A percentile compares a stretch with the other conserved stretches of the same genome.
These are phyloP conservation scores for Acholoe squamosa DNA, from an alignment of 2,888 invertebrate genomes.

Conservation along the genomic window DNA sequence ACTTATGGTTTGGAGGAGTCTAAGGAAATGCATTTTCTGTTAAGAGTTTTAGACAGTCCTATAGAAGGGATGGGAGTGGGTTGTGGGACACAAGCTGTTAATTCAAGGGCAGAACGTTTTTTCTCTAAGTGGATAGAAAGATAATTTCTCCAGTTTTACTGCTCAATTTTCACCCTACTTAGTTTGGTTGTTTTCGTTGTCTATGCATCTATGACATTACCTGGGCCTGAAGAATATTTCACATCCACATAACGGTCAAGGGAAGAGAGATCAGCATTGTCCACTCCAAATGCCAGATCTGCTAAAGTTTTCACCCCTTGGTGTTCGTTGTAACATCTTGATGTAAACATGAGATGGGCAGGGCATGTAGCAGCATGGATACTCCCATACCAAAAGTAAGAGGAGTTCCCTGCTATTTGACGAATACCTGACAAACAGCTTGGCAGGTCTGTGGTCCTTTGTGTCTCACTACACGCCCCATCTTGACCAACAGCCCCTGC, in stretches of 20 bases:
- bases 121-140: no score
- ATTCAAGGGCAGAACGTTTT: no score
- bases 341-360: neutral
- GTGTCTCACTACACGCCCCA: neutral
- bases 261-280: neutral
- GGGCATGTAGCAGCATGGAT: neutral
- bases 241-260: neutral
- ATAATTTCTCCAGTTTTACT: no score
- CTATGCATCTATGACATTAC: neutral
- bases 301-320: neutral
- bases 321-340: neutral
- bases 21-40: neutral
- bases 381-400: constrained; percentile 1
- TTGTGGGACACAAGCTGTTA: neutral
- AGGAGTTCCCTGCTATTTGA: neutral
- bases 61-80: neutral
- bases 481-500: neutral
- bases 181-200: no score
- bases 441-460: neutral
- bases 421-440: neutral
- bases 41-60: no score
- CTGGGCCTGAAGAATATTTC: neutral
- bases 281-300: neutral
- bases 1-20: neutral
- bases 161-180: no score